These are phyloP conservation scores for Sisyra terminalis DNA, from an alignment of 2,888 invertebrate genomes.

Conservation along the genomic window DNA sequence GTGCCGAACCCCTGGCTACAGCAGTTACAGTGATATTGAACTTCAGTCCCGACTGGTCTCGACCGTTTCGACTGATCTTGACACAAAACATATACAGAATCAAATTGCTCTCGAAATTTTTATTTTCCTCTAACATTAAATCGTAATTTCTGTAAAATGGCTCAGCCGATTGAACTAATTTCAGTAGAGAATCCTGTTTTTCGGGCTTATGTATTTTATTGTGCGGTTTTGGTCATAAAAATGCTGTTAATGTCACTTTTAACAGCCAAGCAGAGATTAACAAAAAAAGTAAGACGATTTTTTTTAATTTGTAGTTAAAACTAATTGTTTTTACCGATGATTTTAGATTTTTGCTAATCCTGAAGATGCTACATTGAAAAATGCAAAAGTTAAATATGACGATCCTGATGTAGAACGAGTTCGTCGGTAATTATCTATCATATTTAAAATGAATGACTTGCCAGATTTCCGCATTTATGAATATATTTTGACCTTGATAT, in stretches of 20 bases:
- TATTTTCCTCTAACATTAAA: too few species aligned
- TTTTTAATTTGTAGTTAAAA: background rate
- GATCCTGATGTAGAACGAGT: conserved; percentile 32
- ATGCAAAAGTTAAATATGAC: conserved; percentile 21
- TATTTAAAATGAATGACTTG: background rate
- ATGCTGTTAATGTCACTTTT: background rate
- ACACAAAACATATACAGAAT: too few species aligned
- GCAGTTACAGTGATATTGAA: too few species aligned
- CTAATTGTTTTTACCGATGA: conserved; percentile 11
- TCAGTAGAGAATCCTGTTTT: background rate
- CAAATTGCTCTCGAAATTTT: too few species aligned
- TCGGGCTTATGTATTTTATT: background rate
- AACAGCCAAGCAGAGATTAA: background rate
- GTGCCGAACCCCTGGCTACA: too few species aligned
- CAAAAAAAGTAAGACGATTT: background rate
- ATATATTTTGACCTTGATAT: conserved; percentile 2
- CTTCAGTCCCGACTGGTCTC: too few species aligned
- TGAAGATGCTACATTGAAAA: conserved; percentile 27
- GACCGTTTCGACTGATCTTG: too few species aligned
- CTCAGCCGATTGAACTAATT: background rate
- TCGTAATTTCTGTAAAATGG: too few species aligned
- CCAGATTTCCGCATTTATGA: too few species aligned
- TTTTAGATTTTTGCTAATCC: conserved; percentile 34
- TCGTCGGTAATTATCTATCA: conserved; percentile 24
- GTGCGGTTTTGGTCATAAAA: background rate